Evolutionary conservation across 2,888 invertebrate species (phyloP).

Genomic region (Polylopha cassiicola): DNA sequence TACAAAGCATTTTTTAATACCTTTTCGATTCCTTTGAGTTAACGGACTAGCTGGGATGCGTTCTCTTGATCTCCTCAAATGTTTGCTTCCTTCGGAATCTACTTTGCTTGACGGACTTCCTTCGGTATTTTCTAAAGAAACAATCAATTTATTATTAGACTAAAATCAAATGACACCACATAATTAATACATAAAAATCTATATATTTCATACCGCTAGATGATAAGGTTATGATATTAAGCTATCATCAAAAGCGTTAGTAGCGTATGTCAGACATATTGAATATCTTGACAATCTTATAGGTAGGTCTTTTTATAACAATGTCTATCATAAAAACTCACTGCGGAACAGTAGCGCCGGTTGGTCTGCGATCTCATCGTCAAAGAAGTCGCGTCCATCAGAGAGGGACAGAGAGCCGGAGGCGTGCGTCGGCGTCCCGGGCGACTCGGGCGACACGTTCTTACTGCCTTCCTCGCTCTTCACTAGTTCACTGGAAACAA

Average conservation of each 20-base stretch:
- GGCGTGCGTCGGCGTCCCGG: conserved; percentile 87
- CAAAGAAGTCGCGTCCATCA: conserved; percentile 88
- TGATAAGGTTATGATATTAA: too few relatives aligned
- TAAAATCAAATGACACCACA: too few relatives aligned
- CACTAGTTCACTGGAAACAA: conserved; percentile 13
- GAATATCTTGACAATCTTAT: too few relatives aligned
- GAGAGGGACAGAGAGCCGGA: conserved; percentile 89
- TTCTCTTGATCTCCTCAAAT: conserved; percentile 59
- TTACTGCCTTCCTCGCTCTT: conserved; percentile 52
- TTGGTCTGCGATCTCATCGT: conserved; percentile 94
- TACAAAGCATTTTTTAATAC: too few relatives aligned
- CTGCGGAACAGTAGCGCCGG: conserved; percentile 89
- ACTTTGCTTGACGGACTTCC: conserved; percentile 58
- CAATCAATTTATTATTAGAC: neutral
- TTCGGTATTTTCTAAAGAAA: conserved; percentile 57
- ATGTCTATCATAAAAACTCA: conserved; percentile 43
- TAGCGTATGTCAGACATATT: too few relatives aligned
- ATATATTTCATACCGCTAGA: too few relatives aligned
- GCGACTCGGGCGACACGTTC: conserved; percentile 76
- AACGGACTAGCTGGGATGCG: conserved; percentile 65
- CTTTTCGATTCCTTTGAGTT: conserved; percentile 62
- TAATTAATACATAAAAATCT: too few relatives aligned
- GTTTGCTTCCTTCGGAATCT: conserved; percentile 61
- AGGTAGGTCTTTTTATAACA: too few relatives aligned
- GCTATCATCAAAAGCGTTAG: too few relatives aligned